Base-by-base conservation (phyloP, 1,140 invertebrate species). In the Radopholus similis region DNA sequence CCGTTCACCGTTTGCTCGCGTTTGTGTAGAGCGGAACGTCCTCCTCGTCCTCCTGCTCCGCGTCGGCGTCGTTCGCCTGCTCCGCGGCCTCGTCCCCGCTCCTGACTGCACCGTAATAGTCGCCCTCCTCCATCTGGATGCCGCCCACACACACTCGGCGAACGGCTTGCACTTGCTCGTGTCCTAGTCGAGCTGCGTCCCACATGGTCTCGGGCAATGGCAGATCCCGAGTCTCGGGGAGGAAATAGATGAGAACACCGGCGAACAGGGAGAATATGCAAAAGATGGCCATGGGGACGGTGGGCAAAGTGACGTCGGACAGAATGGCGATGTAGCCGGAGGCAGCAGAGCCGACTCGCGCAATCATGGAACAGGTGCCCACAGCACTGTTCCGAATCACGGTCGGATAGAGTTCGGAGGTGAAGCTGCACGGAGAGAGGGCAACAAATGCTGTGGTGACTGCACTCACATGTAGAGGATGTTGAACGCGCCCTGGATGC, bases 401-500 rank as follows among this genome's bases (percentile, higher is more conserved):
- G 2, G 79, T 81, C 35, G 79, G 79, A 56, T 81, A 82, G 18
- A 81, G 67, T 63, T 81, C 79, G 18, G 71, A 79, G 5, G 80
- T 82, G 55, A 81, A 81, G 32, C 59, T 62, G 26, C 8, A 44
- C 13, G 30, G 28, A 47, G 30, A 6, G 11, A 59, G 37, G 3
- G n/a, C n/a, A 34, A 8, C 4, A 1, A 37, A 40, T 8, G 21
- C 13, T 9, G 11, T 23, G 42, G 26, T n/a, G 18, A 60, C 18
- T 28, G 11, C 13, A 40, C 40, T 11, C 28, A 62, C 59, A 81
- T 82, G 68, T 82, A 81, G 15, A 81, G 64, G 60, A 81, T 80
- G 58, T 81, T 81, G 62, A 81, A 81, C 30, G 78, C 79, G 38
- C 78, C 78, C 70, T 82, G 80, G 54, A 81, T 81, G 42, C 76